phyloP scores from a whole-genome alignment of 1,140 invertebrate genomes.

The Drosophila orosa region DNA sequence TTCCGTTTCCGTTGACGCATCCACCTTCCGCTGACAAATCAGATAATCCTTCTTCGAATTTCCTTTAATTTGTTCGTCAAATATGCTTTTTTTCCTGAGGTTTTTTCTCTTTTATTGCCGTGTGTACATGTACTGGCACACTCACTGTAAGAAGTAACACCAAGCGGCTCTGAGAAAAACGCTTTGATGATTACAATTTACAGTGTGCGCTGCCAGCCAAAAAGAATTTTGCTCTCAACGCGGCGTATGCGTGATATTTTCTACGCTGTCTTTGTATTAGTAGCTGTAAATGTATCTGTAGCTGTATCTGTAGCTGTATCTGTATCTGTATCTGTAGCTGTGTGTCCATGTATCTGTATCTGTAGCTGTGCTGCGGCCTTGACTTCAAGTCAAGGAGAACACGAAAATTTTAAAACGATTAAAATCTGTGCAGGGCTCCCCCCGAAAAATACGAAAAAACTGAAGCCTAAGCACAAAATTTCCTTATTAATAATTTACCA shows the following conservation, averaged over 20 bases:
- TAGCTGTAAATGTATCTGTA: background rate
- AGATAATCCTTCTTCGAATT: constrained; percentile 12
- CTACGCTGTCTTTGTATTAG: constrained; percentile 2
- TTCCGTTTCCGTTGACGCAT: constrained; percentile 21
- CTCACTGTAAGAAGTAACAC: constrained; percentile 85
- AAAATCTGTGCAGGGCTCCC: constrained; percentile 41
- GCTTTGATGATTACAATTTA: constrained; percentile 81
- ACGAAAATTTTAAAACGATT: constrained; percentile 48
- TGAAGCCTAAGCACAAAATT: constrained; percentile 62
- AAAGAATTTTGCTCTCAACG: constrained; percentile 27
- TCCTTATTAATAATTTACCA: constrained; percentile 73
- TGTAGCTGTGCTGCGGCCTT: constrained; percentile 9
- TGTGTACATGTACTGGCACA: constrained; percentile 45
- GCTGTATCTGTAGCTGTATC: background rate
- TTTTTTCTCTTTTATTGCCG: constrained; percentile 15
- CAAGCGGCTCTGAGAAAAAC: constrained; percentile 71
- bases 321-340: background rate
- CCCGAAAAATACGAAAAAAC: constrained; percentile 4
- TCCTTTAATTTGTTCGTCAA: background rate
- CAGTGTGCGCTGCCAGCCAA: constrained; percentile 67
- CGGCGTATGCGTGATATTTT: constrained; percentile 57
- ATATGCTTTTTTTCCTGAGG: background rate
- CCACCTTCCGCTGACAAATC: constrained; percentile 32
- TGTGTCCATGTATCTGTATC: background rate
- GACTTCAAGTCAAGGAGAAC: constrained; percentile 18